These are phyloP conservation scores for Aphidoletes aphidimyza DNA, from an alignment of 2,888 invertebrate species.

Conservation along the genomic window DNA sequence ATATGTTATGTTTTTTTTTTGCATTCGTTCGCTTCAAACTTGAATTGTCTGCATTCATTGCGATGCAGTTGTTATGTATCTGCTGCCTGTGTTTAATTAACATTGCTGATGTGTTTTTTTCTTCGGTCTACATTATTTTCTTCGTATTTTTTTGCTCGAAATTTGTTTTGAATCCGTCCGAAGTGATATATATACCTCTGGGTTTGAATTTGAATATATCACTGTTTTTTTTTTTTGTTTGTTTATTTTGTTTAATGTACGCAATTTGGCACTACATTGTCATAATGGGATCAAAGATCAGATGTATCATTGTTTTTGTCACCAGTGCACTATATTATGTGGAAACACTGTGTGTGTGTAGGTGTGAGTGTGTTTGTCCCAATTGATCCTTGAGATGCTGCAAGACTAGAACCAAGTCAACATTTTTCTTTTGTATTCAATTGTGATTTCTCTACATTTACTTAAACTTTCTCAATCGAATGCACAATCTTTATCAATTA, in stretches of 20 bases:
- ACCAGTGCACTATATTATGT: too few species aligned
- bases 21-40: not conserved
- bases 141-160: not conserved
- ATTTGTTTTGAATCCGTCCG: constrained; percentile 4
- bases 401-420: not conserved
- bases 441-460: too few species aligned
- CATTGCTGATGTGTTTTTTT: not conserved
- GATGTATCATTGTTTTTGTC: too few species aligned
- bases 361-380: not conserved
- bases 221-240: too few species aligned
- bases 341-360: not conserved
- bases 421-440: not conserved
- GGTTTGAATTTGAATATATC: too few species aligned
- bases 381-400: not conserved
- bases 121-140: not conserved
- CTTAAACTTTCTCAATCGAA: too few species aligned
- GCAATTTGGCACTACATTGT: constrained; percentile 19
- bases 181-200: constrained; percentile 22
- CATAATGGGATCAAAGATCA: not conserved
- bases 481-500: too few species aligned
- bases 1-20: not conserved
- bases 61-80: not conserved
- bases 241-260: not conserved
- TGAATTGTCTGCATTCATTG: not conserved
- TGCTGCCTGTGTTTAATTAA: not conserved